Conservation (phyloP, 2,888 invertebrate species). For the Ochlodes sylvanus region DNA sequence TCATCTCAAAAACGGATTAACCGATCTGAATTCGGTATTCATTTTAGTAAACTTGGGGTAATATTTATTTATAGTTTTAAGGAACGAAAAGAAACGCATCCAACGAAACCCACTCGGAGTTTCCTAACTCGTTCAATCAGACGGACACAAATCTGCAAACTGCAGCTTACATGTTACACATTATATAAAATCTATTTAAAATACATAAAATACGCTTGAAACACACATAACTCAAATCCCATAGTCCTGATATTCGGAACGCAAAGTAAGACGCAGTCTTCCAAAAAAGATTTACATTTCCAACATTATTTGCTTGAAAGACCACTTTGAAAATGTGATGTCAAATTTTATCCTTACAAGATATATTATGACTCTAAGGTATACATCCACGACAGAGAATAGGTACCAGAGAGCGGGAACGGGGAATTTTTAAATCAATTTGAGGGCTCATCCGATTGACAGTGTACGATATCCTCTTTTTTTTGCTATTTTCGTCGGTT, state of each 20-base stretch:
- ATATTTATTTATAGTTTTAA: too few species aligned
- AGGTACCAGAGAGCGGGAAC: neutral
- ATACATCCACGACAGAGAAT: neutral
- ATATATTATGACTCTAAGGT: conserved; percentile 22
- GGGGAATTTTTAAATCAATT: neutral
- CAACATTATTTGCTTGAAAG: conserved; percentile 35
- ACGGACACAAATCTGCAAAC: too few species aligned
- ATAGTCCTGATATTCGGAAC: conserved; percentile 11
- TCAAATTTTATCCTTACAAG: conserved; percentile 37
- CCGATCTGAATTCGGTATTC: too few species aligned
- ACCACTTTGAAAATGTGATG: conserved; percentile 37
- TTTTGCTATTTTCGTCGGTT: neutral
- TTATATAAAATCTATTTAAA: neutral
- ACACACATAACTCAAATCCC: conserved; percentile 16
- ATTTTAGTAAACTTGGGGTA: too few species aligned
- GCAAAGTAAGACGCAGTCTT: conserved; percentile 27
- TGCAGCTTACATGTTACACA: neutral
- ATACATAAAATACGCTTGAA: neutral
- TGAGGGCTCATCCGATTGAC: neutral
- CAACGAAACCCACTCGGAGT: too few species aligned
- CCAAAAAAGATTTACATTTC: conserved; percentile 37
- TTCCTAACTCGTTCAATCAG: too few species aligned
- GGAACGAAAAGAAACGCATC: too few species aligned
- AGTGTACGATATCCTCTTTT: neutral
- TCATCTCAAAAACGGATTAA: too few species aligned